Evolutionary conservation across 1,140 invertebrate species (phyloP).

Genomic region (Drosophila athabasca): DNA sequence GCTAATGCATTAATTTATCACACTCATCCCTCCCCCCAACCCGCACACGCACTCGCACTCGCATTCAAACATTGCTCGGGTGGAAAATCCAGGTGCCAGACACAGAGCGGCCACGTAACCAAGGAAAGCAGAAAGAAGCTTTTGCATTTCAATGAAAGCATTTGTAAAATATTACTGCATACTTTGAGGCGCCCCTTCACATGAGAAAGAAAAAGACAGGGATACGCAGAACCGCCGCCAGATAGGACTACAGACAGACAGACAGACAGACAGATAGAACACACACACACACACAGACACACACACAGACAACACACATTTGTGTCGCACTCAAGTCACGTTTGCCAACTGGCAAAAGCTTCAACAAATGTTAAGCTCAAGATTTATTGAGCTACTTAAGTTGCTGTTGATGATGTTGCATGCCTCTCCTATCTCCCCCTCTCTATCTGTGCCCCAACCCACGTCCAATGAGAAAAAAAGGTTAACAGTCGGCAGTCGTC

Average conservation of each 20-base stretch:
- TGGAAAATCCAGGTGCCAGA: constrained; percentile 43
- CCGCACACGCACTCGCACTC: neutral
- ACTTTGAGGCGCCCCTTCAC: constrained; percentile 28
- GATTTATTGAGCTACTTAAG: constrained; percentile 81
- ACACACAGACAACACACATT: constrained; percentile 12
- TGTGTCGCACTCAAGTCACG: constrained; percentile 75
- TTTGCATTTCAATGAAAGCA: constrained; percentile 65
- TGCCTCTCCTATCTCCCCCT: constrained; percentile 1
- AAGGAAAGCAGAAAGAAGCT: constrained; percentile 43
- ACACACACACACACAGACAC: too few species aligned
- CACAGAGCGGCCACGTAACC: constrained; percentile 43
- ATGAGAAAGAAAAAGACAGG: constrained; percentile 7
- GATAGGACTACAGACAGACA: constrained; percentile 11
- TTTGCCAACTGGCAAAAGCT: constrained; percentile 64
- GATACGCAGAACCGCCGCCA: neutral
- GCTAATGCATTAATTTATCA: constrained; percentile 60
- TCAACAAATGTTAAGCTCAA: constrained; percentile 78
- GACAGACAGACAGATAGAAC: constrained; percentile 15
- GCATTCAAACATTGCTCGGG: neutral
- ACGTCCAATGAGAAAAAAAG: constrained; percentile 31
- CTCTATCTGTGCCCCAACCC: constrained; percentile 3
- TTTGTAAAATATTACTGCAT: constrained; percentile 70
- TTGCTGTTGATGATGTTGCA: constrained; percentile 69
- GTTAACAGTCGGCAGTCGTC: constrained; percentile 33
- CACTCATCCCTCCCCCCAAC: neutral